Evolutionary conservation across 64 coral and sea anemone genomes (phyloP).

Genomic region (Stichodactyla helianthus): DNA sequence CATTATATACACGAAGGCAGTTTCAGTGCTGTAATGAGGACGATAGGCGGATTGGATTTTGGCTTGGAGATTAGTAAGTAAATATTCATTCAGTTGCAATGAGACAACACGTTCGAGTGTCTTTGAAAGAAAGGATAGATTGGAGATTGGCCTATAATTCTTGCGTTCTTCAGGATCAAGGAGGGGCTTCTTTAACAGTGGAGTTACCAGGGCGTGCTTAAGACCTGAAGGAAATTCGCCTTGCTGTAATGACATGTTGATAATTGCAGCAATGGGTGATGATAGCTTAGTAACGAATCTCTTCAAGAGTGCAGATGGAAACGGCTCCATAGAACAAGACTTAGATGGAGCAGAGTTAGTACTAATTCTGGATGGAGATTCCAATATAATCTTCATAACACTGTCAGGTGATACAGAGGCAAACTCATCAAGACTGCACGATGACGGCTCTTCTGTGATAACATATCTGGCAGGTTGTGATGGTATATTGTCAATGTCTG

Average conservation of each 20-base stretch:
- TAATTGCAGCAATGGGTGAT: neutral
- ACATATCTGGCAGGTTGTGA: no score
- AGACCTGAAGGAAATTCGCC: no score
- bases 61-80: neutral
- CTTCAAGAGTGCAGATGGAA: neutral
- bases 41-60: constrained; percentile 32
- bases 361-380: no score
- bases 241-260: neutral
- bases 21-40: neutral
- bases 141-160: constrained; percentile 32
- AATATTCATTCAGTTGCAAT: constrained; percentile 5
- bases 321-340: no score
- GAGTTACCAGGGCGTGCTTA: no score
- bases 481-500: no score
- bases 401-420: no score
- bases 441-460: no score
- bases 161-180: constrained; percentile 2
- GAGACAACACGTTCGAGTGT: neutral
- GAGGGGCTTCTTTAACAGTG: no score
- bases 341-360: neutral
- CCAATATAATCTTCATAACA: neutral
- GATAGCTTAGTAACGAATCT: constrained; percentile 2
- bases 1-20: neutral
- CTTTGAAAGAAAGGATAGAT: no score
- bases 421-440: no score